Percentiles rank a stretch among this genome's conserved stretches.
These are phyloP conservation scores for Agonopterix subpropinquella DNA, from an alignment of 2,888 invertebrate species.

Conservation along the genomic window DNA sequence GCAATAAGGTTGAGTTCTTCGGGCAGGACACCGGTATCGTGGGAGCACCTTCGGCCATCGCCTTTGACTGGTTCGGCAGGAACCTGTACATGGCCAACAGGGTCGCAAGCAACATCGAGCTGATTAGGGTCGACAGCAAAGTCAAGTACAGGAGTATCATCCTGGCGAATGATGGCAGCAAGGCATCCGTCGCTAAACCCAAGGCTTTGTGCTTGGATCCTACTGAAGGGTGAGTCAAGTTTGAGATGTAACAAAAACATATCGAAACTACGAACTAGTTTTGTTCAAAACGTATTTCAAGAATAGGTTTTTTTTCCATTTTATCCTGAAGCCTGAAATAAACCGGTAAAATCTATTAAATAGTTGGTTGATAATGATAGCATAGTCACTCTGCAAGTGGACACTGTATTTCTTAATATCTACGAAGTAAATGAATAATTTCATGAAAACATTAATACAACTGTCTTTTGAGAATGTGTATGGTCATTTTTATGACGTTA, in stretches of 20 bases:
- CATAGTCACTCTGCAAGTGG: too few species aligned
- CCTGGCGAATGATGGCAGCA: constrained; percentile 91
- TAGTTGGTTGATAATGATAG: too few species aligned
- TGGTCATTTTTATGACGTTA: background rate
- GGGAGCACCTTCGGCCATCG: constrained; percentile 92
- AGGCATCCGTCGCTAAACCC: constrained; percentile 90
- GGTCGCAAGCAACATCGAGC: constrained; percentile 92
- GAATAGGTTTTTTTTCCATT: background rate
- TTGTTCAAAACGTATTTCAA: background rate
- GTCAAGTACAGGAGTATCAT: constrained; percentile 89
- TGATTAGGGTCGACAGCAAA: constrained; percentile 90
- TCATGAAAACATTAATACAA: too few species aligned
- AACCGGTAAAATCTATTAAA: too few species aligned
- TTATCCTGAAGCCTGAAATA: too few species aligned
- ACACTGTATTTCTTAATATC: background rate
- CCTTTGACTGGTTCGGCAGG: constrained; percentile 97
- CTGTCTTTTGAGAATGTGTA: too few species aligned
- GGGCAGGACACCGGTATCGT: constrained; percentile 90
- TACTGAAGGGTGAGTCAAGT: constrained; percentile 82
- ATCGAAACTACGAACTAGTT: too few species aligned
- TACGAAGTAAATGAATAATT: background rate
- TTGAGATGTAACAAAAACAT: too few species aligned
- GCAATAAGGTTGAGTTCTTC: constrained; percentile 84
- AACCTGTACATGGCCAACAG: constrained; percentile 96
- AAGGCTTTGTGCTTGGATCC: constrained; percentile 93